Evolutionary conservation across 64 coral and sea anemone species (phyloP).

Genomic region (Cladopsammia gracilis): DNA sequence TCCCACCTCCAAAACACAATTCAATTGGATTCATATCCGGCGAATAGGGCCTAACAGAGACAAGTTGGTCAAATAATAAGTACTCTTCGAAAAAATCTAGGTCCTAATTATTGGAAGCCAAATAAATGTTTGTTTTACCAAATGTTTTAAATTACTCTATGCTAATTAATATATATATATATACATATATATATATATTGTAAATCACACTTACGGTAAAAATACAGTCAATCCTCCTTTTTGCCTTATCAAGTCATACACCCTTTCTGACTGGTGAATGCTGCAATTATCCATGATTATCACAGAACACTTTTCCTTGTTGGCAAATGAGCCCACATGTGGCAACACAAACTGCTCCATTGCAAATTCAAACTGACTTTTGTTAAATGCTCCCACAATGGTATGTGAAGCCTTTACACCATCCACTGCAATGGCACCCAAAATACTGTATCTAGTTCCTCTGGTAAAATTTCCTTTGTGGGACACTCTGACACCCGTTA

Average conservation of each 20-base stretch:
- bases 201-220: slow-evolving; percentile 70
- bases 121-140: no score
- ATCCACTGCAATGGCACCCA: neutral
- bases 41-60: no score
- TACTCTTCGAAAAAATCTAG: no score
- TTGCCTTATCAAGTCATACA: slow-evolving; percentile 4
- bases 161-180: no score
- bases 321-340: slow-evolving; percentile 38
- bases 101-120: no score
- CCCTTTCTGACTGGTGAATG: slow-evolving; percentile 39
- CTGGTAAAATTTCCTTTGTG: slow-evolving; percentile 44
- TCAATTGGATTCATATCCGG: no score
- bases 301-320: slow-evolving; percentile 39
- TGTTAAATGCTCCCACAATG: slow-evolving; percentile 15
- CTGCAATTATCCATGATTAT: slow-evolving; percentile 59
- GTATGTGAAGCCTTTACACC: slow-evolving; percentile 19
- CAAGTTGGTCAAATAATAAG: no score
- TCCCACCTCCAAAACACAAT: no score
- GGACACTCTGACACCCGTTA: slow-evolving; percentile 38
- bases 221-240: slow-evolving; percentile 66
- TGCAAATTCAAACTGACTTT: no score
- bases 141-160: no score
- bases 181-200: no score
- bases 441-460: slow-evolving; percentile 46
- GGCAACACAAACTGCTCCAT: slow-evolving; percentile 36